These are phyloP conservation scores for Alces alces DNA, from an alignment of 2,113 vertebrate species.

Conservation along the genomic window DNA sequence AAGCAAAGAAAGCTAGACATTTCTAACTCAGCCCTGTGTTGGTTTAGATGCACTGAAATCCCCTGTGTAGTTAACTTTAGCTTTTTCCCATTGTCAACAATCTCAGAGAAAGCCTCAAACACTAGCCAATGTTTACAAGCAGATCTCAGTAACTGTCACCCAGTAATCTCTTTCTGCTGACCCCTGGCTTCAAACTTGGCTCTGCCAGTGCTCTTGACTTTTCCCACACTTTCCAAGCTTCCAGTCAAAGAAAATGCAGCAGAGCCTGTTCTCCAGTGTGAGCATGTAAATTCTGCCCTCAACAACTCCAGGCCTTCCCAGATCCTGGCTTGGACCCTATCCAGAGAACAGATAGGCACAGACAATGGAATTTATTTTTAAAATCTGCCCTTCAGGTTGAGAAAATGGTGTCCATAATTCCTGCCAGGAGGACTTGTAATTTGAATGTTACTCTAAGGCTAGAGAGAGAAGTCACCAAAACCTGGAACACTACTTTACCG, in stretches of 20 bases:
- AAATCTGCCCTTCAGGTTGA: background rate
- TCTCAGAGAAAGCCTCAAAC: slow-evolving; percentile 45
- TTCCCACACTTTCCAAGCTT: slow-evolving; percentile 35
- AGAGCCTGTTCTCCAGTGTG: slow-evolving; percentile 11
- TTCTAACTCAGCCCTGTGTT: slow-evolving; percentile 49
- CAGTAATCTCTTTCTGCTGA: slow-evolving; percentile 13
- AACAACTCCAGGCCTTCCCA: background rate
- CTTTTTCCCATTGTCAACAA: slow-evolving; percentile 55
- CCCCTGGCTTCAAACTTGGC: slow-evolving; percentile 23
- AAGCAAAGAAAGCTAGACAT: slow-evolving; percentile 54
- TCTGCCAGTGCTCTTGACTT: slow-evolving; percentile 8
- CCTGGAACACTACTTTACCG: background rate
- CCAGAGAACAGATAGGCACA: background rate
- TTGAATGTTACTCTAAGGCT: background rate
- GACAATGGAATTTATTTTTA: background rate
- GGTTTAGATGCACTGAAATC: slow-evolving; percentile 51
- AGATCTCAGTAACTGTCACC: slow-evolving; percentile 20
- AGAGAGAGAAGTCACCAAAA: background rate
- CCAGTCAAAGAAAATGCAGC: slow-evolving; percentile 24
- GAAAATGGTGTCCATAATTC: background rate
- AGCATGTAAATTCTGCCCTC: background rate
- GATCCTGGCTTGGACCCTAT: background rate
- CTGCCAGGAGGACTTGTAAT: background rate
- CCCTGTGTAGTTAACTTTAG: slow-evolving; percentile 55
- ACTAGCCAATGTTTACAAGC: slow-evolving; percentile 45